Evolutionary conservation across 1,140 invertebrate genomes (phyloP).

Genomic region (Drosophila serrata): DNA sequence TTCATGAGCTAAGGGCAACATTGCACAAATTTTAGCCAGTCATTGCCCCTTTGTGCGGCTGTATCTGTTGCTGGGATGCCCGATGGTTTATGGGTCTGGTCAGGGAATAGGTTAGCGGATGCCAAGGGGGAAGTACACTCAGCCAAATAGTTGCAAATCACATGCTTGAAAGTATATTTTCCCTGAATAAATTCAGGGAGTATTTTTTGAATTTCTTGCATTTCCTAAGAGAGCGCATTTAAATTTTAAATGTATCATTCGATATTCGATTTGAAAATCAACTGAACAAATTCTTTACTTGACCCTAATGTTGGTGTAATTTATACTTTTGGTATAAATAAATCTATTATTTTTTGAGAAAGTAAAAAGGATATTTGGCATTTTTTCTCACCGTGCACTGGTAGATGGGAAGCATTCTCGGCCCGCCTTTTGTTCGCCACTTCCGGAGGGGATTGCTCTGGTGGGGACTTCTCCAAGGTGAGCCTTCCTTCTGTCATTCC

Average conservation of each 20-base stretch:
- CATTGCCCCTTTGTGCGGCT: constrained; percentile 67
- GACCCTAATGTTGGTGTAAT: not conserved
- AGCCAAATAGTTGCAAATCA: not conserved
- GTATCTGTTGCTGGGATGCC: constrained; percentile 32
- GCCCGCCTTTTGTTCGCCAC: constrained; percentile 54
- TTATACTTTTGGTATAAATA: not conserved
- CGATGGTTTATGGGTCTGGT: constrained; percentile 44
- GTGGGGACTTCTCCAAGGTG: constrained; percentile 25
- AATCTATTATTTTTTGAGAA: not conserved
- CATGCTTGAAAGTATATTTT: not conserved
- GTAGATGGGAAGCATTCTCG: constrained; percentile 26
- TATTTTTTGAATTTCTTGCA: too few species aligned
- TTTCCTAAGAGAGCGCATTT: not conserved
- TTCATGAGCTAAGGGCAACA: constrained; percentile 47
- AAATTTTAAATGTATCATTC: not conserved
- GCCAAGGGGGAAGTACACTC: constrained; percentile 18
- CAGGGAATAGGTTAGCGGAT: constrained; percentile 37
- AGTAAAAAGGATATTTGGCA: not conserved
- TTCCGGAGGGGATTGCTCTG: constrained; percentile 54
- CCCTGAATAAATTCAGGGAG: not conserved
- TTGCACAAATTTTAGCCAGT: constrained; percentile 66
- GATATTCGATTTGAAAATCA: not conserved
- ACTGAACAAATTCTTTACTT: too few species aligned
- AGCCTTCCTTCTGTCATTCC: constrained; percentile 1
- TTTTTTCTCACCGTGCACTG: constrained; percentile 22